Evolutionary conservation across 2,113 vertebrate species (phyloP).

Genomic region (Paramormyrops kingsleyae): DNA sequence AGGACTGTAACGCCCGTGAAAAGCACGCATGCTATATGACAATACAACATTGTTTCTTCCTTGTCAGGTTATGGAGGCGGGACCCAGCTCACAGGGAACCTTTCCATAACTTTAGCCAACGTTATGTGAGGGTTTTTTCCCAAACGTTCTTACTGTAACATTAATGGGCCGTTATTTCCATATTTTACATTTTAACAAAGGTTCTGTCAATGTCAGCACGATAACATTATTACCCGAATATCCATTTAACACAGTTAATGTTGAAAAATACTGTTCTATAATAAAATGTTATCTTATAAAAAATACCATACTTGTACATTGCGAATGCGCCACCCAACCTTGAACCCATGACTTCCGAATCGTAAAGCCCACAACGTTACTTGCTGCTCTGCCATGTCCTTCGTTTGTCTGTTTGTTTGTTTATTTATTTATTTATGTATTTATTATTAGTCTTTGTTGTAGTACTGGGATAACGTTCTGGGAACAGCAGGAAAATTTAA

Average conservation of each 20-base stretch:
- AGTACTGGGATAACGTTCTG: neutral
- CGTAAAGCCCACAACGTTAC: neutral
- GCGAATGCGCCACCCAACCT: neutral
- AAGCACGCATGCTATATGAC: neutral
- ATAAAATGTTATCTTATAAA: neutral
- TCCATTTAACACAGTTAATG: neutral
- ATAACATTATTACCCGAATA: neutral
- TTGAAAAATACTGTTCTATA: neutral
- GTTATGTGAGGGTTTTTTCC: neutral
- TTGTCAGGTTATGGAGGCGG: neutral
- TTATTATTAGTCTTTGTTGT: neutral
- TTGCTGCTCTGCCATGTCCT: neutral
- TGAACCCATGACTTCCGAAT: neutral
- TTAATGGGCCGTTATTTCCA: neutral
- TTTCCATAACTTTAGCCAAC: neutral
- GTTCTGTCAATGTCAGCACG: neutral
- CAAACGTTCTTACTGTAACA: neutral
- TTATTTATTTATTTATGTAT: neutral
- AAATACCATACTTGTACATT: neutral
- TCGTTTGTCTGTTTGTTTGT: neutral
- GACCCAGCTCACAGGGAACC: neutral
- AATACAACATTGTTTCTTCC: neutral
- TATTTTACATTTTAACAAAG: neutral
- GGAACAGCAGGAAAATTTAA: neutral
- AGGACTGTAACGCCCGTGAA: neutral